Percentiles rank a stretch among this genome's conserved stretches.
Evolutionary conservation across 2,113 vertebrate species (phyloP).

Genomic region (Pangasianodon gigas): DNA sequence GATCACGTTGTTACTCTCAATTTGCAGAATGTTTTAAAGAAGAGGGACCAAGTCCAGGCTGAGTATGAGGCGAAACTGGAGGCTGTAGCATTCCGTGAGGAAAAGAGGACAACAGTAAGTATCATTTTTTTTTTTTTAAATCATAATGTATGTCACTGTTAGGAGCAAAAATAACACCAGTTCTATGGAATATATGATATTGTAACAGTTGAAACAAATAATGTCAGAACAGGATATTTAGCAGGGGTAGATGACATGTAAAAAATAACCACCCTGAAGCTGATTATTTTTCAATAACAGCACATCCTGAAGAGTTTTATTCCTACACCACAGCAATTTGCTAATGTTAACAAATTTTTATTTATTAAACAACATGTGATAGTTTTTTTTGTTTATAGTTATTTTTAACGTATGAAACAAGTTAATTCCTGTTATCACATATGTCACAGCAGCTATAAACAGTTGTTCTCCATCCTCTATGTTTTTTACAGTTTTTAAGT

Average conservation of each 20-base stretch:
- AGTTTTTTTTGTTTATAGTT: background rate
- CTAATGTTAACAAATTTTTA: too few relatives aligned
- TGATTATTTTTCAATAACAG: too few relatives aligned
- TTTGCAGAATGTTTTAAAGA: conserved; percentile 88
- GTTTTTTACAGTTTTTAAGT: background rate
- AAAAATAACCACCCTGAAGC: background rate
- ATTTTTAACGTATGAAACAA: background rate
- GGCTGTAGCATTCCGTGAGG: conserved; percentile 84
- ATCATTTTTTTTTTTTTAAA: background rate
- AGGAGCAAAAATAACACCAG: background rate
- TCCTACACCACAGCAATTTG: too few relatives aligned
- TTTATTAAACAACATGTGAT: background rate
- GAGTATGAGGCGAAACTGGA: conserved; percentile 95
- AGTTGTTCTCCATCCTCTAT: background rate
- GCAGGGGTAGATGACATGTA: background rate
- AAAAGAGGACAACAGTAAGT: conserved; percentile 89
- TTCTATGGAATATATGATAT: background rate
- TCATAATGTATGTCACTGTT: background rate
- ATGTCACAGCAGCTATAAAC: background rate
- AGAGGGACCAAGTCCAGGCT: conserved; percentile 93
- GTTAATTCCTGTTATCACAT: background rate
- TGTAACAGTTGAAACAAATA: background rate
- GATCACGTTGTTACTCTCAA: background rate
- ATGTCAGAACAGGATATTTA: background rate
- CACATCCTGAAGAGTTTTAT: too few relatives aligned